phyloP scores from a whole-genome alignment of 2,797 vertebrate genomes.

The Anniella stebbinsi region DNA sequence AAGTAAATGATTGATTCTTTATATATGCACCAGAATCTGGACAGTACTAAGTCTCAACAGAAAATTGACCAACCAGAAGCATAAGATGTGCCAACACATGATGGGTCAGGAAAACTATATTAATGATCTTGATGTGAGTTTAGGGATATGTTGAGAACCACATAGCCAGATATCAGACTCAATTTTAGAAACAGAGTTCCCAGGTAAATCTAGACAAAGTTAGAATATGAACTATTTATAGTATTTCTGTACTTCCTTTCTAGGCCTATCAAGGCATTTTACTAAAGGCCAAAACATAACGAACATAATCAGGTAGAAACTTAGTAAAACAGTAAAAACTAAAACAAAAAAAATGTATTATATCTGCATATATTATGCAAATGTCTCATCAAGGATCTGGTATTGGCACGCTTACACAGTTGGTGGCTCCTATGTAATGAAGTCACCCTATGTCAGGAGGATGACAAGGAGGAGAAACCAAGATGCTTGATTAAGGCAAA shows the following conservation, averaged over 20 bases:
- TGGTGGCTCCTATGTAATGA: background rate
- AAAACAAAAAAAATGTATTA: too few species aligned
- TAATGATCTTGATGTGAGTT: background rate
- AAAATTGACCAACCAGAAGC: background rate
- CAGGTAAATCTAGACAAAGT: background rate
- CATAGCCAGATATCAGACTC: background rate
- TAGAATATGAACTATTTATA: background rate
- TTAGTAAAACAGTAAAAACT: too few species aligned
- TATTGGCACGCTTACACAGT: too few species aligned
- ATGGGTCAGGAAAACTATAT: background rate
- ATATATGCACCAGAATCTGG: constrained; percentile 17
- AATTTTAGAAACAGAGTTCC: background rate
- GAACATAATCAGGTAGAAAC: background rate
- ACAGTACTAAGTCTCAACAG: background rate
- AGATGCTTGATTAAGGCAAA: background rate
- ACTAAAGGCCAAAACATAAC: too few species aligned
- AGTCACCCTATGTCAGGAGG: background rate
- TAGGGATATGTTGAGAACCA: background rate
- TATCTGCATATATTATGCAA: background rate
- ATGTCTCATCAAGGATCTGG: background rate
- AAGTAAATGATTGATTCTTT: constrained; percentile 36
- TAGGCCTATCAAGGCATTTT: too few species aligned
- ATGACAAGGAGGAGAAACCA: background rate
- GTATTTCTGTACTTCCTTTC: too few species aligned
- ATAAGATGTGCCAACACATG: background rate